Evolutionary conservation across 2,888 invertebrate genomes (phyloP), one percentile per base, ranked within the genome.

Genomic region (Troilus luridus): DNA sequence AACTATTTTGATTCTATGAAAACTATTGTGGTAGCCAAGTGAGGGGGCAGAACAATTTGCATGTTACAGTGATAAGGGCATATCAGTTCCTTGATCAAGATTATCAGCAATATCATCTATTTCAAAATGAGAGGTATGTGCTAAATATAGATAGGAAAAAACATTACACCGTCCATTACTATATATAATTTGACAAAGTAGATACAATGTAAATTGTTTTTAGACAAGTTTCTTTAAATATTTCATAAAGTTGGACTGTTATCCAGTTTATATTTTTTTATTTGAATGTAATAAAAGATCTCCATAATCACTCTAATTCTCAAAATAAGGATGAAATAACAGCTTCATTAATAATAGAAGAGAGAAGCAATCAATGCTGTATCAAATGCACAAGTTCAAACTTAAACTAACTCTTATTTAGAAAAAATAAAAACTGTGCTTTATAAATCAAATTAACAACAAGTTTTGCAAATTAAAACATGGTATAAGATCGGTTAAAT

Each of bases 111-210:
- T 67, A 89, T 89, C 41, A 58, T 21, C 72, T 77, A 17, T 67
- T 14, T 67, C 67, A 24, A 24, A 89, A 60, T 62, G 85, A 54
- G 56, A 88, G 91, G 91, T 88, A 91, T 58, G 91, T 67, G 62
- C 72, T 88, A 91, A 54, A 88, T 88, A 64, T 67, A 91, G 91
- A 41, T 17, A 88, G 67, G 14, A 88, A 88, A 88, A 88, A 62
- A 88, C 24, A 56, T 72, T 14, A 89, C 67, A 21, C 72, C n/a
- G 11, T 11, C 58, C 72, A 72, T 89, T n/a, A 72, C 89, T 89
- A 72, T 17, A 89, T 72, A 54, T 89, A 89, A 41, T 62, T 62
- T 19, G 24, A 12, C 27, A 24, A 14, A 24, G 58, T 59, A 24
- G 24, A 88, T 59, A 27, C 12, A 9, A 24, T 67, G 7, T 67